Percentiles rank a stretch among this genome's conserved stretches.
Evolutionary conservation across 1,140 invertebrate species (phyloP).

Genomic region (Camponotus vicinus): DNA sequence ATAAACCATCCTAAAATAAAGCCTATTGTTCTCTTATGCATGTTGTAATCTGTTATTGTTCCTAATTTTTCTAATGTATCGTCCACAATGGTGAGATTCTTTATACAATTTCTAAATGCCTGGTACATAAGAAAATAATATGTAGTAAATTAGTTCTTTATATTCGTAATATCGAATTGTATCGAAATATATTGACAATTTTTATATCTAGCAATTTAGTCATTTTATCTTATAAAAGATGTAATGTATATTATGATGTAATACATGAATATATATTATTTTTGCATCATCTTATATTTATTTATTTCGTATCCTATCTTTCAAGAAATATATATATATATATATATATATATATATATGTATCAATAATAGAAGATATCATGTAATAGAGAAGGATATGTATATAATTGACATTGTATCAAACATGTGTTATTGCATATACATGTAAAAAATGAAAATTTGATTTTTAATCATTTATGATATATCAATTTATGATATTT

Average conservation of each 20-base stretch:
- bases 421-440: not conserved
- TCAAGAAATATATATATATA: not conserved
- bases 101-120: constrained; percentile 35
- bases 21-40: not conserved
- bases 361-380: not conserved
- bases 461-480: too few relatives aligned
- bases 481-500: not conserved
- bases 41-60: not conserved
- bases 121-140: not conserved
- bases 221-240: too few relatives aligned
- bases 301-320: not conserved
- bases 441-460: not conserved
- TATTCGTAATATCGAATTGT: not conserved
- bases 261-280: too few relatives aligned
- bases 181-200: not conserved
- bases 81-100: not conserved
- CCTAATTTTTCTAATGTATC: constrained; percentile 23
- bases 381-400: too few relatives aligned
- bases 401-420: not conserved
- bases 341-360: too few relatives aligned
- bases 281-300: too few relatives aligned
- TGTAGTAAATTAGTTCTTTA: not conserved
- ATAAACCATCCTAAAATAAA: not conserved
- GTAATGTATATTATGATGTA: too few relatives aligned
- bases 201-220: too few relatives aligned